These are phyloP conservation scores for Apodemus speciosus DNA, from an alignment of 2,113 vertebrate genomes.

Conservation along the genomic window DNA sequence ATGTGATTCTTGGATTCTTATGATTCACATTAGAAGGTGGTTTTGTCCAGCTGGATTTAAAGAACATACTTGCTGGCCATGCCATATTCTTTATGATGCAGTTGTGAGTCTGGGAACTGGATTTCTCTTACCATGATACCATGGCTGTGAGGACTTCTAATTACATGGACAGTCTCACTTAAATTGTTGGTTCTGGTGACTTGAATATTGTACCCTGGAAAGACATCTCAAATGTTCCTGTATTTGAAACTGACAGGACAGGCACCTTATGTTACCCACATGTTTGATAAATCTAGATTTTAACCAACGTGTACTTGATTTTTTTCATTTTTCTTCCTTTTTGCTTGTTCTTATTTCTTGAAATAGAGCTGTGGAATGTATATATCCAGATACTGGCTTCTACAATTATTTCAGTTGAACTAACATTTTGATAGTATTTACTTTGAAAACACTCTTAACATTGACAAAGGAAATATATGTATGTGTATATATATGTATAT, in stretches of 20 bases:
- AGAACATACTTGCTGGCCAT: not conserved
- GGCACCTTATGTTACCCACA: fast-evolving
- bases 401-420: not conserved
- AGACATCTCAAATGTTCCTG: not conserved
- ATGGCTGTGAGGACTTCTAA: not conserved
- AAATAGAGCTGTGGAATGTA: not conserved
- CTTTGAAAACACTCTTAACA: not conserved
- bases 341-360: not conserved
- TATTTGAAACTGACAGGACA: not conserved
- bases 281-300: not conserved
- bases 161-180: not conserved
- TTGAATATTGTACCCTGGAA: not conserved
- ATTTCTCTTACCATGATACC: too few species aligned
- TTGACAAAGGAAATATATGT: too few species aligned
- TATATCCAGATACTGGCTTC: not conserved
- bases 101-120: not conserved
- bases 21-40: too few species aligned
- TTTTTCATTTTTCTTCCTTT: not conserved
- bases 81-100: not conserved
- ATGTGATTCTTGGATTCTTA: not conserved
- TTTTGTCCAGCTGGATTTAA: not conserved
- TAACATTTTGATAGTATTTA: not conserved
- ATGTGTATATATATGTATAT: not conserved
- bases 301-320: too few species aligned
- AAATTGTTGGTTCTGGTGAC: not conserved